phyloP scores from a whole-genome alignment of 2,797 vertebrate species.

The Capromys pilorides region DNA sequence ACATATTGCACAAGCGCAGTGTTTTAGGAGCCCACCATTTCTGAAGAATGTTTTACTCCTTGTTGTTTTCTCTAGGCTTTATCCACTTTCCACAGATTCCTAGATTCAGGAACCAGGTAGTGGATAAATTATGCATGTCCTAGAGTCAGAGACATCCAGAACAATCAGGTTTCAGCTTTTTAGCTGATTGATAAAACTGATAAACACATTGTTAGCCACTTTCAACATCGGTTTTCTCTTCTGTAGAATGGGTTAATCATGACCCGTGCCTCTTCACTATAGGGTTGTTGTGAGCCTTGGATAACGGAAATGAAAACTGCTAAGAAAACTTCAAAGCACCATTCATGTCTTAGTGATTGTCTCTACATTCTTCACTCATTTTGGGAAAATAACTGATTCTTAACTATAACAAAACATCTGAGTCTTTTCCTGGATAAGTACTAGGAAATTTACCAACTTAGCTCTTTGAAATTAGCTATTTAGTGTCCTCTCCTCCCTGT shows the following conservation, averaged over 20 bases:
- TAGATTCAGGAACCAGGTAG: neutral
- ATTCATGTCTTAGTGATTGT: neutral
- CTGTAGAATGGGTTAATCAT: neutral
- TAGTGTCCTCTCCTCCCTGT: neutral
- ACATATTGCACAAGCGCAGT: neutral
- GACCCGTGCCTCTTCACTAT: neutral
- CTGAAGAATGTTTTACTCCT: neutral
- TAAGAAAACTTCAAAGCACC: conserved; percentile 42
- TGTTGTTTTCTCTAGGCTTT: neutral
- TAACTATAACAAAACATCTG: neutral
- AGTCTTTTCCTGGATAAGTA: neutral
- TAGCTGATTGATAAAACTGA: neutral
- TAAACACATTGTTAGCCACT: neutral
- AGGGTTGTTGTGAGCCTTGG: conserved; percentile 18
- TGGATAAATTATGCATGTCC: neutral
- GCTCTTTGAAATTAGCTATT: conserved; percentile 28
- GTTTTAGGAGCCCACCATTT: neutral
- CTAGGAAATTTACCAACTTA: neutral
- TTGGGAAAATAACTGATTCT: neutral
- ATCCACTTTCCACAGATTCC: neutral
- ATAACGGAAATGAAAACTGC: neutral
- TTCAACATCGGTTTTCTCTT: conserved; percentile 25
- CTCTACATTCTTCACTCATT: neutral
- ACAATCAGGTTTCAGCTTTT: neutral
- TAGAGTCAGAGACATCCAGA: neutral